These are phyloP conservation scores for Thyatira batis DNA, from an alignment of 2,888 invertebrate species.

Conservation along the genomic window DNA sequence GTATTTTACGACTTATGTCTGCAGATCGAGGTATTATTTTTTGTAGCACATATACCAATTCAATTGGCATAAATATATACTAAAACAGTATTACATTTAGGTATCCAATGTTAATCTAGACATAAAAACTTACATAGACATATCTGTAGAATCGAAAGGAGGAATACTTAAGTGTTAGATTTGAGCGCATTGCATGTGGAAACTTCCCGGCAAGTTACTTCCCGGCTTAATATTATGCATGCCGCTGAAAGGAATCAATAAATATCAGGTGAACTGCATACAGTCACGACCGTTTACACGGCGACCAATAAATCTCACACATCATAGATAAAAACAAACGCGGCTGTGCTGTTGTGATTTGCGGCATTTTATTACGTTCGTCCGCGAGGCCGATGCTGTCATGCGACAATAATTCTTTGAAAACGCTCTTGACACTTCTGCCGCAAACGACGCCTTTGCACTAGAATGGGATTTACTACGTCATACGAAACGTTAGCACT, in stretches of 20 bases:
- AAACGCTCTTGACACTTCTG: conserved; percentile 62
- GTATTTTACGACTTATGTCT: too few relatives aligned
- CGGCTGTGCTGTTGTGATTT: conserved; percentile 47
- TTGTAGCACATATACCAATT: too few relatives aligned
- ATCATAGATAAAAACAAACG: conserved; percentile 44
- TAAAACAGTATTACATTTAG: not conserved
- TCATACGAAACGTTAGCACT: conserved; percentile 52
- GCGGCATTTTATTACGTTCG: conserved; percentile 51
- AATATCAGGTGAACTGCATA: conserved; percentile 38
- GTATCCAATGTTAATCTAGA: not conserved
- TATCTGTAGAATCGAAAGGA: not conserved
- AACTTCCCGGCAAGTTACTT: not conserved
- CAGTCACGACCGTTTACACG: conserved; percentile 37
- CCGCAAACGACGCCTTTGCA: conserved; percentile 43
- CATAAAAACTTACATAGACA: too few relatives aligned
- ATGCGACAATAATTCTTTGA: conserved; percentile 68
- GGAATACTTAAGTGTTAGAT: not conserved
- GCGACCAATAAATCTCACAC: conserved; percentile 37
- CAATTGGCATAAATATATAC: too few relatives aligned
- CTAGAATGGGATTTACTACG: conserved; percentile 60
- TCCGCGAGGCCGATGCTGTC: conserved; percentile 47
- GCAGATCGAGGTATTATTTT: too few relatives aligned
- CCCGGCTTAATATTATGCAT: conserved; percentile 14
- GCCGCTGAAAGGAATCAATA: conserved; percentile 29
- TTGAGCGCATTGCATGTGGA: not conserved